phyloP scores from a whole-genome alignment of 2,797 vertebrate species.

The Hypotaenidia philippensis region DNA sequence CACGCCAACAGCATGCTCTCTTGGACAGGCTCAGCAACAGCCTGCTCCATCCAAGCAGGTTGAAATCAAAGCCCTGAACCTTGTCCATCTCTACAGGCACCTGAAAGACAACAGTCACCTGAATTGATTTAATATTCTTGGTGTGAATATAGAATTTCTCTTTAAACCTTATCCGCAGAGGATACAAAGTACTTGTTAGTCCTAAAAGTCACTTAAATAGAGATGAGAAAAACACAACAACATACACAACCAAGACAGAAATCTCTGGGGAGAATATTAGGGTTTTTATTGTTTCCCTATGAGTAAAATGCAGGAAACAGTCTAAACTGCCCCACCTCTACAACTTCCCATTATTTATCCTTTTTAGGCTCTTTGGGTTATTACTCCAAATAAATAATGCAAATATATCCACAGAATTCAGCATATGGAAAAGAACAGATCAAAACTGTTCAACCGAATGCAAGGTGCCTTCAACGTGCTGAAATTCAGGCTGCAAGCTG shows the following conservation, averaged over 20 bases:
- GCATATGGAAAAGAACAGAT: neutral
- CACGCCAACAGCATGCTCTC: neutral
- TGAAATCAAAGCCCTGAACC: neutral
- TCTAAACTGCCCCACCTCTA: neutral
- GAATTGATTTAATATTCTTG: neutral
- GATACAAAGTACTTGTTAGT: neutral
- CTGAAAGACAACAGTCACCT: neutral
- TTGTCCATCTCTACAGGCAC: neutral
- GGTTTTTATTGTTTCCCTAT: conserved; percentile 39
- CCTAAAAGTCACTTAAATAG: neutral
- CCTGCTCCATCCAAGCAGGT: neutral
- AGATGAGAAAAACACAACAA: neutral
- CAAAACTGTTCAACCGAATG: neutral
- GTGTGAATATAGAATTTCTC: neutral
- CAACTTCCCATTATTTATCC: conserved; percentile 27
- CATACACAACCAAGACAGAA: neutral
- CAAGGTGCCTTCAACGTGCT: neutral
- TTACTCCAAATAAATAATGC: neutral
- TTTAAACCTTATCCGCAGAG: neutral
- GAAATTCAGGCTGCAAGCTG: neutral
- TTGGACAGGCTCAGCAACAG: neutral
- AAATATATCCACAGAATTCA: neutral
- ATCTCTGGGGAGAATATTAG: neutral
- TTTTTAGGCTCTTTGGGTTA: neutral
- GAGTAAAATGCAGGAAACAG: conserved; percentile 29